Conservation (phyloP, 2,888 invertebrate genomes). For the Synergus itoensis region DNA sequence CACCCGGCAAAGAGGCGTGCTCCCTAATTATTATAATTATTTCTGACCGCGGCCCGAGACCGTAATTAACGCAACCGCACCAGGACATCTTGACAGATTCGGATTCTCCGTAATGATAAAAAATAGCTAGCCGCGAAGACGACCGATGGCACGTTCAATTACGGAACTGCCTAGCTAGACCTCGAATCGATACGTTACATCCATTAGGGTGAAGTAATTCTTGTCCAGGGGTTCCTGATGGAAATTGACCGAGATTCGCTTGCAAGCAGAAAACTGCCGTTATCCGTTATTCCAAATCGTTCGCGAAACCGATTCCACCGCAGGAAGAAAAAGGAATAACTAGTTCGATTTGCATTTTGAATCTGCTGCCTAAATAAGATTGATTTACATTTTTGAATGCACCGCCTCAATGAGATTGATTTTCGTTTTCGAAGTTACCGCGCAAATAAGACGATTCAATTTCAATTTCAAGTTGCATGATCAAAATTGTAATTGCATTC, state of each 20-base stretch:
- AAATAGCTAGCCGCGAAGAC: slow-evolving; percentile 63
- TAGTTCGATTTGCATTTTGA: slow-evolving; percentile 32
- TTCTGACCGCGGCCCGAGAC: slow-evolving; percentile 67
- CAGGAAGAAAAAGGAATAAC: background rate
- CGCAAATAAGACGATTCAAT: background rate
- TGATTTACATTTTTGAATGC: slow-evolving; percentile 21
- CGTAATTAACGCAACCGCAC: slow-evolving; percentile 75
- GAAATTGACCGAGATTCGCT: slow-evolving; percentile 23
- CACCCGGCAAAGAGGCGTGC: slow-evolving; percentile 66
- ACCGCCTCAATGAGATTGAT: slow-evolving; percentile 11
- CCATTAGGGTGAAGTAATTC: slow-evolving; percentile 40
- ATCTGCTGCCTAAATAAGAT: slow-evolving; percentile 25
- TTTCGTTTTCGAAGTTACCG: slow-evolving; percentile 7
- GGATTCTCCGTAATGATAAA: slow-evolving; percentile 75
- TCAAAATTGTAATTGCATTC: slow-evolving; percentile 31
- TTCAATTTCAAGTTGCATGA: slow-evolving; percentile 29
- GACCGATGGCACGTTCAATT: slow-evolving; percentile 60
- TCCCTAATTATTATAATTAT: slow-evolving; percentile 77
- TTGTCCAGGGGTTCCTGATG: slow-evolving; percentile 26
- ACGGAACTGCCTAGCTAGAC: slow-evolving; percentile 41
- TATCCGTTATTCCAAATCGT: slow-evolving; percentile 10
- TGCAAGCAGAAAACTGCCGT: background rate
- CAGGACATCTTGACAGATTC: slow-evolving; percentile 77
- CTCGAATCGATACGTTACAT: slow-evolving; percentile 14
- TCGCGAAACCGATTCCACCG: background rate